A percentile compares a stretch with the other conserved stretches of the same genome.
These are phyloP conservation scores for Gasterosteus aculeatus DNA, from an alignment of 2,113 vertebrate species.

Conservation along the genomic window DNA sequence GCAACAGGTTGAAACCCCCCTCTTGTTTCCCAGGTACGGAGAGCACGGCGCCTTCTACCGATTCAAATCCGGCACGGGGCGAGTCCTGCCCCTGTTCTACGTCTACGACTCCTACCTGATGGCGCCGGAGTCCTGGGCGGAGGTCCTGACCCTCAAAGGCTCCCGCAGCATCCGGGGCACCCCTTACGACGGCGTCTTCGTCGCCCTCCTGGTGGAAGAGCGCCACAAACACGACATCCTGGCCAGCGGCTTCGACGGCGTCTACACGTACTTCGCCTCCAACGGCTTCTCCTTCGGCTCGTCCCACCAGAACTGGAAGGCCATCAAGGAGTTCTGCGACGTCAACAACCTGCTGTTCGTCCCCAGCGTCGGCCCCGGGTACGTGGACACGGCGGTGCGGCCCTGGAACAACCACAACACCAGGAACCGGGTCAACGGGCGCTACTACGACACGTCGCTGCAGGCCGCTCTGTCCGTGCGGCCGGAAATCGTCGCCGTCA, in stretches of 20 bases:
- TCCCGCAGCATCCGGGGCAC: conserved; percentile 87
- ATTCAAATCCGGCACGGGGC: conserved; percentile 86
- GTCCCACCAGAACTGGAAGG: conserved; percentile 93
- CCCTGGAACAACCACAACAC: conserved; percentile 95
- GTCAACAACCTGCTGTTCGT: conserved; percentile 88
- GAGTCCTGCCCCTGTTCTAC: conserved; percentile 88
- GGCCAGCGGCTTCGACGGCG: conserved; percentile 86
- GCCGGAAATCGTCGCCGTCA: conserved; percentile 88
- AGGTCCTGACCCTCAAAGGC: conserved; percentile 84
- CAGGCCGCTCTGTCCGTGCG: conserved; percentile 87
- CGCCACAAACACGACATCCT: conserved; percentile 89
- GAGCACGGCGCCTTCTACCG: conserved; percentile 88
- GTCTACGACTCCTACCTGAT: conserved; percentile 92
- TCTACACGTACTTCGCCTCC: conserved; percentile 92
- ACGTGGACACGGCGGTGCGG: conserved; percentile 88
- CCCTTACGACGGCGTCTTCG: conserved; percentile 86
- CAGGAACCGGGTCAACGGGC: conserved; percentile 89
- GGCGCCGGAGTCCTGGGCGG: conserved; percentile 87
- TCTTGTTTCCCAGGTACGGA: conserved; percentile 81
- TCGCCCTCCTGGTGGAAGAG: conserved; percentile 89
- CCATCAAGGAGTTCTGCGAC: conserved; percentile 89
- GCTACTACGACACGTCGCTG: conserved; percentile 90
- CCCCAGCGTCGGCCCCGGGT: conserved; percentile 89
- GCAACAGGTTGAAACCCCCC: not conserved
- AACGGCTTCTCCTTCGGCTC: conserved; percentile 93